Evolutionary conservation across 2,888 invertebrate genomes (phyloP).

Genomic region (Diabrotica balteata): DNA sequence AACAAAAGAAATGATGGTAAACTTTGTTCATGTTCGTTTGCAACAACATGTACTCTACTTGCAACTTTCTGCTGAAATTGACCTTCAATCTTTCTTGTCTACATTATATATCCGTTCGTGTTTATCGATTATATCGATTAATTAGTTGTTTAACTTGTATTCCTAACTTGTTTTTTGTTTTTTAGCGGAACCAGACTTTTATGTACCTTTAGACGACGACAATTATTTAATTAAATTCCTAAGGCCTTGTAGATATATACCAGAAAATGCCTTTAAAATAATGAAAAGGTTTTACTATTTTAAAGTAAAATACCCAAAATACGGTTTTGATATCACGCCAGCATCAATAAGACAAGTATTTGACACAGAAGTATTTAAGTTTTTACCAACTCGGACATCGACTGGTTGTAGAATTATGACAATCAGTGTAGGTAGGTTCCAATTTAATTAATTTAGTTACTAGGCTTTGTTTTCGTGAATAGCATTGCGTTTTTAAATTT

Average conservation of each 20-base stretch:
- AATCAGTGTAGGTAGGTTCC: slow-evolving; percentile 1
- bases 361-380: slow-evolving; percentile 70
- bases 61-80: no score
- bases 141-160: no score
- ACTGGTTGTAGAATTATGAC: slow-evolving; percentile 68
- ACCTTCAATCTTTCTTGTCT: no score
- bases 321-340: slow-evolving; percentile 70
- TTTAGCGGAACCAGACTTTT: slow-evolving; percentile 68
- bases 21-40: no score
- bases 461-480: no score
- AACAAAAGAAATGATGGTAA: no score
- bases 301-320: slow-evolving; percentile 67
- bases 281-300: slow-evolving; percentile 78
- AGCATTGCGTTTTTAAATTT: no score
- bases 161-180: no score
- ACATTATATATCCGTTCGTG: no score
- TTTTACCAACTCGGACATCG: slow-evolving; percentile 73
- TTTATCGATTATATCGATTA: no score
- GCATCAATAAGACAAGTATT: slow-evolving; percentile 69
- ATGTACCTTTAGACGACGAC: slow-evolving; percentile 73
- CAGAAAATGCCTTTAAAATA: slow-evolving; percentile 79
- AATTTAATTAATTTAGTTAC: background rate
- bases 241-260: slow-evolving; percentile 86
- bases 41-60: no score
- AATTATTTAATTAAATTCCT: slow-evolving; percentile 80